phyloP scores from a whole-genome alignment of 2,113 vertebrate species.

The Pardalotus punctatus region DNA sequence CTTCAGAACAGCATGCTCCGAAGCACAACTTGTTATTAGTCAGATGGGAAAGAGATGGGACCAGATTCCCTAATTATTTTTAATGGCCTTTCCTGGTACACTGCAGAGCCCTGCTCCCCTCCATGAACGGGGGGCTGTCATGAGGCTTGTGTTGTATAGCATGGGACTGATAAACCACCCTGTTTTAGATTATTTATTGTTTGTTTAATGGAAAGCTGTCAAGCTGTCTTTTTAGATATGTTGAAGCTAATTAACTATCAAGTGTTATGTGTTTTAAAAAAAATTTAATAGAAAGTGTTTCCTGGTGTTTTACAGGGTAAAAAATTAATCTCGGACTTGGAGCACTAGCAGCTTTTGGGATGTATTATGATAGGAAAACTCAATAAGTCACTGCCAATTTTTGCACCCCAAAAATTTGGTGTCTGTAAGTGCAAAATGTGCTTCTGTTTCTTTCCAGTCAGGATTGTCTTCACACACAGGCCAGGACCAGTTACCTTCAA shows the following conservation, averaged over 20 bases:
- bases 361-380: background rate
- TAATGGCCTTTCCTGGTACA: background rate
- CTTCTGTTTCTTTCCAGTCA: background rate
- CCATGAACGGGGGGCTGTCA: background rate
- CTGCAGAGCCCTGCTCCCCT: background rate
- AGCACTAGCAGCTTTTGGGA: background rate
- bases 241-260: background rate
- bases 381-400: background rate
- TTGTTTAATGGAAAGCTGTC: background rate
- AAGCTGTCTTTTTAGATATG: background rate
- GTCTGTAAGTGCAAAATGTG: background rate
- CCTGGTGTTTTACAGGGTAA: background rate
- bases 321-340: background rate
- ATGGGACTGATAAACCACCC: background rate
- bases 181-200: background rate
- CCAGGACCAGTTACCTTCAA: background rate
- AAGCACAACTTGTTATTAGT: background rate
- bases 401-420: background rate
- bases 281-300: background rate
- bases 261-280: fast-evolving
- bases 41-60: background rate
- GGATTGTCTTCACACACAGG: background rate
- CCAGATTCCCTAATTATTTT: background rate
- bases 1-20: background rate
- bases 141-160: background rate